A percentile compares a stretch with the other conserved stretches of the same genome.
Conservation (phyloP, 1,140 invertebrate genomes). For the Nasonia vitripennis region DNA sequence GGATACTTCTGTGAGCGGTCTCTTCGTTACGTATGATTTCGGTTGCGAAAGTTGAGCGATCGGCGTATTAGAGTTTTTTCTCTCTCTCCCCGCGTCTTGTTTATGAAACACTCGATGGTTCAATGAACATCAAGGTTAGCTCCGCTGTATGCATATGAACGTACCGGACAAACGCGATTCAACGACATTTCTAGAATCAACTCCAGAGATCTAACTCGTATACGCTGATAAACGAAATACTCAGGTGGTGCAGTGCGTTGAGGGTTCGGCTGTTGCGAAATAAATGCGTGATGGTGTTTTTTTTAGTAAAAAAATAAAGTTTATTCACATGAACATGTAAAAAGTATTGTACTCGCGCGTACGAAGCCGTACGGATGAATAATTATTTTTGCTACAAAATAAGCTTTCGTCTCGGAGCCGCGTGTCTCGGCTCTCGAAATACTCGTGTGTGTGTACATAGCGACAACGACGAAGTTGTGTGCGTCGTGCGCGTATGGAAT, state of each 20-base stretch:
- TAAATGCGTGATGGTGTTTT: not conserved
- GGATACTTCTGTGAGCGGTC: not conserved
- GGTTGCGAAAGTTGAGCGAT: not conserved
- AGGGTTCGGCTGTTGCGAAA: not conserved
- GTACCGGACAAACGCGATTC: not conserved
- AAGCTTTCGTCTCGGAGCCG: not conserved
- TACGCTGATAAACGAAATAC: not conserved
- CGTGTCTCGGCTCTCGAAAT: not conserved
- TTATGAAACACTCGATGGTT: constrained; percentile 9
- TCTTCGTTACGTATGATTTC: not conserved
- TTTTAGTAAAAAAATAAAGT: constrained; percentile 43
- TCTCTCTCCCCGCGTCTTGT: no score
- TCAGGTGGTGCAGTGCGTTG: not conserved
- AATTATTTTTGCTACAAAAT: not conserved
- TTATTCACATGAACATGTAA: constrained; percentile 44
- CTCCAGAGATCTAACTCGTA: not conserved
- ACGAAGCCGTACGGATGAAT: not conserved
- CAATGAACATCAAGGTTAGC: constrained; percentile 28
- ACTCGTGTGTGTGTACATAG: not conserved
- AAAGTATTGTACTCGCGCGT: constrained; percentile 20
- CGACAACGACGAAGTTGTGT: not conserved
- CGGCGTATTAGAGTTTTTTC: not conserved
- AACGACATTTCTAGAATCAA: constrained; percentile 7
- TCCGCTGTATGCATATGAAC: not conserved
- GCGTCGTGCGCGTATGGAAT: not conserved